phyloP scores from a whole-genome alignment of 2,888 invertebrate species.

The Habrosyne pyritoides region DNA sequence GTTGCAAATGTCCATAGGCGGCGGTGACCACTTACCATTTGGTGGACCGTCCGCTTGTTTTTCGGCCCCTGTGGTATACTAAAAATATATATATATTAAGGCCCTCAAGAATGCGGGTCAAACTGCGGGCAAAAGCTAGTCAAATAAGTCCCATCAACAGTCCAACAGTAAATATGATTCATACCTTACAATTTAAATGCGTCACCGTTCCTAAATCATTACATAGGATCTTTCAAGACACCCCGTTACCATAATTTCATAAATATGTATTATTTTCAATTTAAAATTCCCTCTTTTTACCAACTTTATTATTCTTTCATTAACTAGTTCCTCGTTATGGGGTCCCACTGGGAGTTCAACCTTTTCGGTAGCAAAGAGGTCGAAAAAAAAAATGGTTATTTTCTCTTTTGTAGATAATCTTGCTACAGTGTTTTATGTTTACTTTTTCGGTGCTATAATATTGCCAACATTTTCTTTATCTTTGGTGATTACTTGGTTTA shows the following conservation, averaged over 20 bases:
- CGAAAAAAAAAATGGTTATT: too few relatives aligned
- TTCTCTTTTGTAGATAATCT: too few relatives aligned
- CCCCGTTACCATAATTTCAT: conserved; percentile 9
- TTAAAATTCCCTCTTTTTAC: conserved; percentile 21
- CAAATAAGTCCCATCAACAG: neutral
- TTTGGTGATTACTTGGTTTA: too few relatives aligned
- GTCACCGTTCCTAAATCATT: conserved; percentile 12
- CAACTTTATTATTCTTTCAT: conserved; percentile 37
- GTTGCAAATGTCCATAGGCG: too few relatives aligned
- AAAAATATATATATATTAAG: too few relatives aligned
- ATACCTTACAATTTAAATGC: neutral
- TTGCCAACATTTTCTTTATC: neutral
- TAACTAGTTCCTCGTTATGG: conserved; percentile 30
- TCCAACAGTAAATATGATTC: neutral
- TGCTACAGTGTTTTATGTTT: too few relatives aligned
- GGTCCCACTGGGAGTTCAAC: conserved; percentile 25
- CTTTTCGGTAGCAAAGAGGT: conserved; percentile 10
- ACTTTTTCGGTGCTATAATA: too few relatives aligned
- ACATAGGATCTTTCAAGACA: conserved; percentile 8
- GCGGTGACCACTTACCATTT: too few relatives aligned
- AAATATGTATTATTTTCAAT: conserved; percentile 22
- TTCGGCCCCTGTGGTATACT: too few relatives aligned
- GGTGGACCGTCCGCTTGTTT: too few relatives aligned
- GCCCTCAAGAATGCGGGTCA: too few relatives aligned
- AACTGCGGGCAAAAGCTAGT: too few relatives aligned